Conservation (phyloP, 2,113 vertebrate genomes). For the Oryzias curvinotus region DNA sequence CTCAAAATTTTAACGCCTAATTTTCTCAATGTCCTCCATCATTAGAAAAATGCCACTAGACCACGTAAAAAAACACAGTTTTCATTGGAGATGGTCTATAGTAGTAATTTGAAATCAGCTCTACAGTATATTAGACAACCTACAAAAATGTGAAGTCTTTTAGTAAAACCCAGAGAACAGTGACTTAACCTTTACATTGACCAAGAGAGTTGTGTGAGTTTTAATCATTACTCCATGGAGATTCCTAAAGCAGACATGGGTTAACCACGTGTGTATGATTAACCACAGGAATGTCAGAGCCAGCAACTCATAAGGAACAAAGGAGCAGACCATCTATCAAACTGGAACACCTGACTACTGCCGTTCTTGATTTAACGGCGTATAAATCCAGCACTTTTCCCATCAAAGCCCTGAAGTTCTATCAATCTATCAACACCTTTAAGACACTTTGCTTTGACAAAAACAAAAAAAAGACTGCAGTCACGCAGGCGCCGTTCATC, state of each 20-base stretch:
- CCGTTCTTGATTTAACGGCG: neutral
- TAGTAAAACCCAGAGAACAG: no score
- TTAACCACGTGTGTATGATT: slow-evolving; percentile 53
- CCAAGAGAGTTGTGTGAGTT: neutral
- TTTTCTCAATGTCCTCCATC: no score
- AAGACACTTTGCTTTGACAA: neutral
- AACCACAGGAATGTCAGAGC: slow-evolving; percentile 55
- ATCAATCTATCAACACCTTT: neutral
- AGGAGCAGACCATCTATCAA: slow-evolving; percentile 14
- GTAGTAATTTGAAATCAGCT: no score
- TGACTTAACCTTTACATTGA: no score
- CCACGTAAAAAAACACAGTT: no score
- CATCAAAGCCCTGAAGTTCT: slow-evolving; percentile 2
- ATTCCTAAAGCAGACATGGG: slow-evolving; percentile 41
- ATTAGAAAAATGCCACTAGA: no score
- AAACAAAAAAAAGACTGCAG: neutral
- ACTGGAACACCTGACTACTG: slow-evolving; percentile 7
- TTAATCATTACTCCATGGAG: slow-evolving; percentile 27
- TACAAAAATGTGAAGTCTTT: no score
- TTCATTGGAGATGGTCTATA: no score
- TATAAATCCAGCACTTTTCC: slow-evolving; percentile 2
- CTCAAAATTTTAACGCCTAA: no score
- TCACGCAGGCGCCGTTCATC: neutral
- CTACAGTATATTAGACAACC: no score
- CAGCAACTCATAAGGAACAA: slow-evolving; percentile 25